A percentile compares a stretch with the other conserved stretches of the same genome.
Conservation (phyloP, 1,140 invertebrate species). For the Rhagoletis pomonella region DNA sequence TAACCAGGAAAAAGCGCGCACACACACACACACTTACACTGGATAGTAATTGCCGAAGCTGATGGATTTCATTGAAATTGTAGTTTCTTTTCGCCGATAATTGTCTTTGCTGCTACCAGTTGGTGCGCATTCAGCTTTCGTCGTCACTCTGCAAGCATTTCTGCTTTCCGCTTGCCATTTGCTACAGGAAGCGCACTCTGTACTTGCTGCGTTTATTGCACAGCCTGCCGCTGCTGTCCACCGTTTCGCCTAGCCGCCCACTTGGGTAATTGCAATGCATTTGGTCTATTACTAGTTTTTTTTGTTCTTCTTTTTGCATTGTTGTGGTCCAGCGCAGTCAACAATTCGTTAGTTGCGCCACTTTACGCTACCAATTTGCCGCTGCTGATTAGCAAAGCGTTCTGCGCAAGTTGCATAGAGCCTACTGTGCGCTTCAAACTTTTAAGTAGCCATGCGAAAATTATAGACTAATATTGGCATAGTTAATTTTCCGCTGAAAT, state of each 20-base stretch:
- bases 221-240: not conserved
- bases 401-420: not conserved
- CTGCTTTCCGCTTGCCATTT: conserved; percentile 41
- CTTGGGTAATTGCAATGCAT: not conserved
- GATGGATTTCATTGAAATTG: conserved; percentile 24
- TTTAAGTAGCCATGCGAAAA: conserved; percentile 21
- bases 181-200: conserved; percentile 1
- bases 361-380: not conserved
- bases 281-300: not conserved
- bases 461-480: conserved; percentile 25
- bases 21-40: not conserved
- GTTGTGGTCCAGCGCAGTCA: not conserved
- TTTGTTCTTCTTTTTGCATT: not conserved
- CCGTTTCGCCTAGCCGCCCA: not conserved
- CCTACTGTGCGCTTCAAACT: not conserved
- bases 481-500: conserved; percentile 22
- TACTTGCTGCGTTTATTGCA: conserved; percentile 57
- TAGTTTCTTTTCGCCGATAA: conserved; percentile 13
- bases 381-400: conserved; percentile 22
- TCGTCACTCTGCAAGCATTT: not conserved
- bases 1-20: not conserved
- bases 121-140: conserved; percentile 22
- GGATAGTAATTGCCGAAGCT: not conserved
- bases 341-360: conserved; percentile 45
- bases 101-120: conserved; percentile 38